A percentile compares a stretch with the other conserved stretches of the same genome.
Conservation (phyloP, 2,797 vertebrate species). For the Oophaga sylvatica region DNA sequence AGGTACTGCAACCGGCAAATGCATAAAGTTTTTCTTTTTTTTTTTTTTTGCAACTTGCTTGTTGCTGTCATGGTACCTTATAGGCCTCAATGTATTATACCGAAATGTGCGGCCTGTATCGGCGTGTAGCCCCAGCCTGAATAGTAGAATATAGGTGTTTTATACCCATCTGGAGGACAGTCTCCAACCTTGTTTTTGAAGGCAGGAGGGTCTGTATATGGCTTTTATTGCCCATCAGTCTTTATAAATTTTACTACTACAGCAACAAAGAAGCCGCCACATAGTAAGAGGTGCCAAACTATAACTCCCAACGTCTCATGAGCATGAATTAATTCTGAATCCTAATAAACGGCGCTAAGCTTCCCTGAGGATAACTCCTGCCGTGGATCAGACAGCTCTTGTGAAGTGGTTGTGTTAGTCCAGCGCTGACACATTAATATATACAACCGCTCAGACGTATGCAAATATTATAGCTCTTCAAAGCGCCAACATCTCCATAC, state of each 20-base stretch:
- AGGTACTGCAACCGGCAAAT: too few relatives aligned
- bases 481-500: background rate
- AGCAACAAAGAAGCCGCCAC: background rate
- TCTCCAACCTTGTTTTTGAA: too few relatives aligned
- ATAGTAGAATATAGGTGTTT: background rate
- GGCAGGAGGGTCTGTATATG: background rate
- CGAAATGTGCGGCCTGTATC: too few relatives aligned
- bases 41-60: too few relatives aligned
- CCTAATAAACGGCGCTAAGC: background rate
- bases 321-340: constrained; percentile 15
- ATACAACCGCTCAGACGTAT: background rate
- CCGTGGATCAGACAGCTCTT: background rate
- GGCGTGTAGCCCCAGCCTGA: too few relatives aligned
- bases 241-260: background rate
- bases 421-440: background rate
- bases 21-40: too few relatives aligned
- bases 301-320: background rate
- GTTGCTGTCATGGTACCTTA: too few relatives aligned
- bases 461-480: constrained; percentile 4
- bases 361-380: background rate
- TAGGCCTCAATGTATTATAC: too few relatives aligned
- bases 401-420: constrained; percentile 10
- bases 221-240: background rate
- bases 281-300: background rate
- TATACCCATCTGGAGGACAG: background rate